A percentile compares a stretch with the other conserved stretches of the same genome.
phyloP scores from a whole-genome alignment of 2,888 invertebrate species.

The Druceiella hillmani region DNA sequence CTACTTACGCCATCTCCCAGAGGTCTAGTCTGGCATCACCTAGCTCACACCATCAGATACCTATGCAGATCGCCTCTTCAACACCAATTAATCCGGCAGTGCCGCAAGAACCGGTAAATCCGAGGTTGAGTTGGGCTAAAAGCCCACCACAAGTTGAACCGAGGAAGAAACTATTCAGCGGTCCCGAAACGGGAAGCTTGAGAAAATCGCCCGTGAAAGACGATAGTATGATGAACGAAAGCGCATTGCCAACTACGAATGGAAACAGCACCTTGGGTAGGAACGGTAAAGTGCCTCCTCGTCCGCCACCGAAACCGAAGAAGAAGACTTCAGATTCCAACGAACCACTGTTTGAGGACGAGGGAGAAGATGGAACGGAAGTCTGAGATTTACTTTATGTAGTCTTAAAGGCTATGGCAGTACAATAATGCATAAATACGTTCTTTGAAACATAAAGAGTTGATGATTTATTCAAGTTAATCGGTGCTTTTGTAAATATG shows the following conservation, averaged over 20 bases:
- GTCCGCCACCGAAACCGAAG: conserved; percentile 80
- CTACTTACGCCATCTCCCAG: no score
- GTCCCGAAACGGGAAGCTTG: conserved; percentile 28
- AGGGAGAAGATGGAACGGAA: conserved; percentile 85
- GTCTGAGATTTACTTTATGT: conserved; percentile 65
- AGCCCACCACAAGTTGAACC: conserved; percentile 45
- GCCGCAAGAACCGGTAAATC: conserved; percentile 47
- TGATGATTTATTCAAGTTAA: no score
- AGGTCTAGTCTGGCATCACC: conserved; percentile 40
- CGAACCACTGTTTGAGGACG: conserved; percentile 80
- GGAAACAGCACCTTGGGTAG: conserved; percentile 42
- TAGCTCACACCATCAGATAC: conserved; percentile 45
- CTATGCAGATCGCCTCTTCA: conserved; percentile 41
- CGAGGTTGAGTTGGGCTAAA: conserved; percentile 49
- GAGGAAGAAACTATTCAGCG: conserved; percentile 37
- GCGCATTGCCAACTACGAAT: conserved; percentile 36
- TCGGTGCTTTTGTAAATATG: no score
- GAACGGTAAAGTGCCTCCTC: conserved; percentile 69
- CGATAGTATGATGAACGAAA: conserved; percentile 37
- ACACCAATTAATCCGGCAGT: no score
- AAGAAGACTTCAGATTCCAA: conserved; percentile 62
- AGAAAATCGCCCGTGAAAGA: conserved; percentile 39
- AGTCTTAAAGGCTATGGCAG: no score
- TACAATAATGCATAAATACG: no score
- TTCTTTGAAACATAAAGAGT: no score